Evolutionary conservation across 2,113 vertebrate genomes (phyloP), one percentile per base, ranked within the genome.

Genomic region (Naja naja): DNA sequence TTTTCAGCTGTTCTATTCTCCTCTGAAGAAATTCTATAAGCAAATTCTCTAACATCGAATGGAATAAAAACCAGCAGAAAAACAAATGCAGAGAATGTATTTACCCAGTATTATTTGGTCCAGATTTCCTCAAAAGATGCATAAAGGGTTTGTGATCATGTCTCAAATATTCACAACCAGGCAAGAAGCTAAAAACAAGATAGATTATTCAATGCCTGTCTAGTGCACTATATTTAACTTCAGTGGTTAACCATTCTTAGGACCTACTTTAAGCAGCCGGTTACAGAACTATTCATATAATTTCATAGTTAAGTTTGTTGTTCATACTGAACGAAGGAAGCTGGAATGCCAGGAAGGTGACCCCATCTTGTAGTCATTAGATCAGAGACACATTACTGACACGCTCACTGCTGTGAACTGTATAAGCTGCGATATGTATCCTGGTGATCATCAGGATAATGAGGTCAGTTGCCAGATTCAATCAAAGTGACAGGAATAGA

Each of bases 391-490:
- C 64, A 5, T 81, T 93, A 85, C 45, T 93, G 92, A 94, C 89
- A 96, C 14, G 47, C 92, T 25, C 12, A 1, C 6, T 92, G 53
- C 89, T 93, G 85, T 94, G 93, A 92, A 49, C 89, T 95, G 90
- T 81, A 93, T 89, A 91, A 90, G 85, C 91, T 91, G 52, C 55
- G 88, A 64, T 95, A 58, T 0, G 0, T 0, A 9, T 6, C 5
- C 56, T 89, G 89, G 90, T 0, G 0, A 86, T 94, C 93, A 69
- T 55, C 91, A 93, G 89, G 90, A 86, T 94, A 93, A 91, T 64
- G 87, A 95, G 11, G 30, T 94, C 90, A 64, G 90, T 90, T 93
- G 87, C 53, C 94, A 25, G 47, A 91, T 95, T 96, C 93, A 93
- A 93, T 90, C 90, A 93, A 96, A 95, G 81, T 58, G 53, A 64